Evolutionary conservation across 1,140 invertebrate genomes (phyloP).

Genomic region (Tetragonula clypearis): DNA sequence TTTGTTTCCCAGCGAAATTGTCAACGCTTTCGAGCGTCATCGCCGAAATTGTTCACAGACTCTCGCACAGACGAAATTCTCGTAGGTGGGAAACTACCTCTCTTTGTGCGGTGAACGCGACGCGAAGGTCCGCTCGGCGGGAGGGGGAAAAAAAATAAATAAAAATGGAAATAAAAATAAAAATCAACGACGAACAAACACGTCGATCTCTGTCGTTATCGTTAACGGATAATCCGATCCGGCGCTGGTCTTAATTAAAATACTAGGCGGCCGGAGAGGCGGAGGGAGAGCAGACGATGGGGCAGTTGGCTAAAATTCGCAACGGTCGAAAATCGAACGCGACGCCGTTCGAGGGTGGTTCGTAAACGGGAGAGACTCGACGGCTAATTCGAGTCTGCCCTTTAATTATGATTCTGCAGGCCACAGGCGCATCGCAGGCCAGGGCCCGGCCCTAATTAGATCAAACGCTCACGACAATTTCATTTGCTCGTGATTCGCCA

Average conservation of each 20-base stretch:
- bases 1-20: not conserved
- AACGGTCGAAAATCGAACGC: conserved; percentile 47
- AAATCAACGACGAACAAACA: not conserved
- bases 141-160: too few species aligned
- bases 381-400: conserved; percentile 62
- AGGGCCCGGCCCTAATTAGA: conserved; percentile 53
- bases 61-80: not conserved
- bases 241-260: conserved; percentile 42
- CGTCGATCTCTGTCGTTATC: conserved; percentile 16
- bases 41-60: not conserved
- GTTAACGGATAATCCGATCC: conserved; percentile 49
- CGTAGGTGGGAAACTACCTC: not conserved
- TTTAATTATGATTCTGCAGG: conserved; percentile 62
- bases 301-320: conserved; percentile 14
- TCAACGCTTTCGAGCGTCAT: not conserved
- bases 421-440: conserved; percentile 27
- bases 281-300: not conserved
- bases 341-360: not conserved
- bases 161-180: not conserved
- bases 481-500: conserved; percentile 63
- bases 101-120: not conserved
- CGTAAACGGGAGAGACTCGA: conserved; percentile 21
- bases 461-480: conserved; percentile 63
- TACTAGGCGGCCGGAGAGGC: not conserved
- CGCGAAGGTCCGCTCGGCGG: not conserved